These are phyloP conservation scores for Dendrolimus pini DNA, from an alignment of 2,888 invertebrate species.

Conservation along the genomic window DNA sequence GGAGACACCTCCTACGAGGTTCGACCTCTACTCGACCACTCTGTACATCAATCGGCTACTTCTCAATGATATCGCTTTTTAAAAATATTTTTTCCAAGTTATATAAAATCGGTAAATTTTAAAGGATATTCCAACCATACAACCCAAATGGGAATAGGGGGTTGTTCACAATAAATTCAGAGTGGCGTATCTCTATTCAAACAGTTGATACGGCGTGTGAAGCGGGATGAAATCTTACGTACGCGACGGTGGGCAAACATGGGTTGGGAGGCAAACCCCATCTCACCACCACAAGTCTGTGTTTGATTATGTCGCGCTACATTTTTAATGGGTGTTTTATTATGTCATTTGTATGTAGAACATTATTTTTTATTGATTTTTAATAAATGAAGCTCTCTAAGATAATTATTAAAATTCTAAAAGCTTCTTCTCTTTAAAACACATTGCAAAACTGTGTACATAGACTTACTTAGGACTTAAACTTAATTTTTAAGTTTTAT, in stretches of 20 bases:
- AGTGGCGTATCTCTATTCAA: conserved; percentile 71
- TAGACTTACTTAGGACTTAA: no score
- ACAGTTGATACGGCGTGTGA: conserved; percentile 66
- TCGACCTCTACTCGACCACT: no score
- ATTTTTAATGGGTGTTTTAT: background rate
- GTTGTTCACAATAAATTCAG: conserved; percentile 65
- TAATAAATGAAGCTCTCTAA: no score
- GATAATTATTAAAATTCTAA: no score
- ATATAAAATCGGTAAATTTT: no score
- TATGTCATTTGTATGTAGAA: background rate
- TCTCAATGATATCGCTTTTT: no score
- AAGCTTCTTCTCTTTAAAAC: no score
- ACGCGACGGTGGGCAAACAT: conserved; percentile 61
- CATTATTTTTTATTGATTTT: background rate
- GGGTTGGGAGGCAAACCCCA: conserved; percentile 17
- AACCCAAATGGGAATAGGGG: background rate
- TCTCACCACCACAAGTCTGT: conserved; percentile 12
- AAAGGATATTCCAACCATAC: conserved; percentile 12
- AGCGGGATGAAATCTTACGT: conserved; percentile 58
- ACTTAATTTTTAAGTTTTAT: no score
- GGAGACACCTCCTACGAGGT: no score
- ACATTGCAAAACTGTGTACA: no score
- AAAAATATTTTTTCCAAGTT: no score
- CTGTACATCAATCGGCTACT: no score
- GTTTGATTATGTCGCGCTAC: conserved; percentile 1